Conservation (phyloP, 2,888 invertebrate species). For the Lithosia quadra region DNA sequence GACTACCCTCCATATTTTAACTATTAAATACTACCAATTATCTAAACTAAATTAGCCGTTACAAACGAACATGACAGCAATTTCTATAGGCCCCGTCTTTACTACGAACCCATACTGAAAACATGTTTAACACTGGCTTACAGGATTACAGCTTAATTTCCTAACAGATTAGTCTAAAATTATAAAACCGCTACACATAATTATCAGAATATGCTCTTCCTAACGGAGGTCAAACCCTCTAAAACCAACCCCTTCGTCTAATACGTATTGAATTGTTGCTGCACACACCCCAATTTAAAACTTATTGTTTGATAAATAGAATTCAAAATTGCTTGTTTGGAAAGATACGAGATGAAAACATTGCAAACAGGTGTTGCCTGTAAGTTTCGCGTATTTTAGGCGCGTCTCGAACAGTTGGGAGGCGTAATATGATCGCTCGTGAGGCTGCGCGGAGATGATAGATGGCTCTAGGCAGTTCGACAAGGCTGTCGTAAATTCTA, state of each 20-base stretch:
- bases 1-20: too few species aligned
- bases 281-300: constrained; percentile 26
- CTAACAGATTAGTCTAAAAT: not conserved
- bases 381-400: constrained; percentile 27
- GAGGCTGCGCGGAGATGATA: not conserved
- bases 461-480: constrained; percentile 1
- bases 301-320: constrained; percentile 10
- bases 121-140: not conserved
- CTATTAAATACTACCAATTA: too few species aligned
- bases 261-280: constrained; percentile 40
- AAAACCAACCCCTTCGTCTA: constrained; percentile 40
- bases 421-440: constrained; percentile 25
- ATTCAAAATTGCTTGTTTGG: constrained; percentile 15
- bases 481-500: not conserved
- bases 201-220: constrained; percentile 33
- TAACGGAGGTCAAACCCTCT: constrained; percentile 32
- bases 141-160: not conserved
- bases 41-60: too few species aligned
- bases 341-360: constrained; percentile 9
- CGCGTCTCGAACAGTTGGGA: constrained; percentile 14
- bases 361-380: constrained; percentile 21
- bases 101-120: not conserved
- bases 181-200: constrained; percentile 19
- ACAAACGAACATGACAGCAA: not conserved
- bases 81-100: not conserved